Evolutionary conservation across 2,797 vertebrate genomes (phyloP).

Genomic region (Liasis olivaceus): DNA sequence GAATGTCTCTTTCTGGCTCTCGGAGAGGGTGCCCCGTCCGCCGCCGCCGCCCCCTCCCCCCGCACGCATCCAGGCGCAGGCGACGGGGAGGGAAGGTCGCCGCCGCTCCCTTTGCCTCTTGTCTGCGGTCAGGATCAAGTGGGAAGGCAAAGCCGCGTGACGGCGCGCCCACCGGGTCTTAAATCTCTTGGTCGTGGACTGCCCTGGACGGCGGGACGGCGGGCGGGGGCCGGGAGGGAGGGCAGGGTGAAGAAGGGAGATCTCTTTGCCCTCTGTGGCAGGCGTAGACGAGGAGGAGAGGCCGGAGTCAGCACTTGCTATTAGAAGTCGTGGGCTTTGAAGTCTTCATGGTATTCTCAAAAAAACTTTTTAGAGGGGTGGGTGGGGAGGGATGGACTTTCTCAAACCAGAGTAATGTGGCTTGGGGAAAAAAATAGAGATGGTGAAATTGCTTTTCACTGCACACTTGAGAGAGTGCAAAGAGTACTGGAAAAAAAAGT

Average conservation of each 20-base stretch:
- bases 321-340: not conserved
- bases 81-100: not conserved
- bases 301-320: not conserved
- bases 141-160: not conserved
- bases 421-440: not conserved
- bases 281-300: not conserved
- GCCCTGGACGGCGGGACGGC: not conserved
- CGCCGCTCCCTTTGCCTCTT: not conserved
- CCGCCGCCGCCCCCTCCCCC: no score
- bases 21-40: no score
- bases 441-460: not conserved
- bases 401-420: not conserved
- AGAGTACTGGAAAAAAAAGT: not conserved
- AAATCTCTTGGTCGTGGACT: not conserved
- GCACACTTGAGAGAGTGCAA: not conserved
- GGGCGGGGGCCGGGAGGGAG: not conserved
- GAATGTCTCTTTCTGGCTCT: not conserved
- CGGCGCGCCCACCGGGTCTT: not conserved
- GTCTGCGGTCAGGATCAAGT: constrained; percentile 35
- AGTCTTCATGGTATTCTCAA: no score
- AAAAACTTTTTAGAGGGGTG: not conserved
- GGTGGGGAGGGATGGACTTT: not conserved
- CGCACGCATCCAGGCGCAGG: not conserved
- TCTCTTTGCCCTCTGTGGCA: not conserved
- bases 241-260: not conserved